These are phyloP conservation scores for Sitophilus oryzae DNA, from an alignment of 1,140 invertebrate genomes.

Conservation along the genomic window DNA sequence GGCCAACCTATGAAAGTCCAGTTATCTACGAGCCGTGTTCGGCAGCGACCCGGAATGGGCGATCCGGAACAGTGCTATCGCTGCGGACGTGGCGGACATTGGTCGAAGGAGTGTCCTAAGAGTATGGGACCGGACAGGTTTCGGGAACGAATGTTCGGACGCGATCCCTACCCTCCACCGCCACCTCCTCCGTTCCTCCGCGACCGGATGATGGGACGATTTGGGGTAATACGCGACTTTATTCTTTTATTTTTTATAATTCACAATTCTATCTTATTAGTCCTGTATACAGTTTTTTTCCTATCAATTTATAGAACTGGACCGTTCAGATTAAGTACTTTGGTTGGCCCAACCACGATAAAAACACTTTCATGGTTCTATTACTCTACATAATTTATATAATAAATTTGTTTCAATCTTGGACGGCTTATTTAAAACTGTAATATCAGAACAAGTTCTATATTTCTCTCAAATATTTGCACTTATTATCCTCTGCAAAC, in stretches of 20 bases:
- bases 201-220: constrained; percentile 80
- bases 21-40: constrained; percentile 82
- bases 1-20: constrained; percentile 85
- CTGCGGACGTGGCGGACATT: constrained; percentile 88
- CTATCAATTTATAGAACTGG: too few relatives aligned
- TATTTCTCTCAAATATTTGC: too few relatives aligned
- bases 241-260: constrained; percentile 3
- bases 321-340: too few relatives aligned
- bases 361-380: too few relatives aligned
- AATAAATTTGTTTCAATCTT: too few relatives aligned
- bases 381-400: too few relatives aligned
- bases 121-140: constrained; percentile 71
- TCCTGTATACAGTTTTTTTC: too few relatives aligned
- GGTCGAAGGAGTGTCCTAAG: constrained; percentile 89
- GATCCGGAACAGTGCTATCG: constrained; percentile 91
- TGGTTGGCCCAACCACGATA: too few relatives aligned
- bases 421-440: too few relatives aligned
- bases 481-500: too few relatives aligned
- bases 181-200: constrained; percentile 79
- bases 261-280: too few relatives aligned
- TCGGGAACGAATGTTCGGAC: constrained; percentile 75
- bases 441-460: too few relatives aligned
- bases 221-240: constrained; percentile 56
- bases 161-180: constrained; percentile 76
- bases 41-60: constrained; percentile 90